These are phyloP conservation scores for Aphis craccivora DNA, from an alignment of 1,140 invertebrate genomes.

Conservation along the genomic window DNA sequence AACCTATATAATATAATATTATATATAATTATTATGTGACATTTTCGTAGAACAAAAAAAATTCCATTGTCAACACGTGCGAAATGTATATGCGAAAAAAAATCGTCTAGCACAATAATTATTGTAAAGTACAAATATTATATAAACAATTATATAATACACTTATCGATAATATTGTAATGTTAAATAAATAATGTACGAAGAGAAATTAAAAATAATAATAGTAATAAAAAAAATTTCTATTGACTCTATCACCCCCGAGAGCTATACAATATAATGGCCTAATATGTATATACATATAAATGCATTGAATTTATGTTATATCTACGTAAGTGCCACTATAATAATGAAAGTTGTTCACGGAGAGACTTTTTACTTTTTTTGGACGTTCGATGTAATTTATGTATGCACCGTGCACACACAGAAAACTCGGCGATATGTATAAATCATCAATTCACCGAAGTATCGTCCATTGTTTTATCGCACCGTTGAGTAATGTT, in stretches of 20 bases:
- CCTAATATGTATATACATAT: no score
- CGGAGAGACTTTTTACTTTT: not conserved
- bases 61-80: not conserved
- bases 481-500: slow-evolving; percentile 41
- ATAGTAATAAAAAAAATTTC: not conserved
- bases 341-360: not conserved
- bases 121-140: not conserved
- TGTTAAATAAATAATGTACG: no score
- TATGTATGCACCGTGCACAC: not conserved
- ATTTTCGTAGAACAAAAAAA: not conserved
- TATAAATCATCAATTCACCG: not conserved
- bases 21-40: not conserved
- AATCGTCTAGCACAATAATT: not conserved
- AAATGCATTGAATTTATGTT: not conserved
- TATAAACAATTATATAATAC: not conserved
- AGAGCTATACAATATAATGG: no score
- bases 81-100: not conserved
- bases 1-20: not conserved
- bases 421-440: not conserved
- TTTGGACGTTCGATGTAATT: not conserved
- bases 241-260: not conserved
- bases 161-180: not conserved
- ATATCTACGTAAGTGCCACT: not conserved
- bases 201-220: not conserved
- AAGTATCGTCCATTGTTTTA: slow-evolving; percentile 29